A percentile compares a stretch with the other conserved stretches of the same genome.
Conservation (phyloP, 2,888 invertebrate genomes). For the Mechanitis mazaeus region DNA sequence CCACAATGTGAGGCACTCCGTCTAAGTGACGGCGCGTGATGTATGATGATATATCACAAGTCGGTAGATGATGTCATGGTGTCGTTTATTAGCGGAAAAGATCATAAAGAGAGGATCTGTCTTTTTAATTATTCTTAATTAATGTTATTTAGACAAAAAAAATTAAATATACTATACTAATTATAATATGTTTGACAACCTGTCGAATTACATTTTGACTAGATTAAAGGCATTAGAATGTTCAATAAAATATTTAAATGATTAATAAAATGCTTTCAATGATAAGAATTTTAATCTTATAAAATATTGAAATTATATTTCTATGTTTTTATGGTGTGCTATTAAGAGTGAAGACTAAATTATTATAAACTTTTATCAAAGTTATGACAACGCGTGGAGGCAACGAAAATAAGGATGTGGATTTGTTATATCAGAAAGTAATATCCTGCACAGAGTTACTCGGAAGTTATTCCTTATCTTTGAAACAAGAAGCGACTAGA, state of each 20-base stretch:
- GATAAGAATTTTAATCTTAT: too few species aligned
- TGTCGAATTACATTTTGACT: too few species aligned
- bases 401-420: constrained; percentile 1
- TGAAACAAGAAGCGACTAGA: constrained; percentile 4
- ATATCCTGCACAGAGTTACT: constrained; percentile 7
- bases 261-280: too few species aligned
- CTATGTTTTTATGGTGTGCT: too few species aligned
- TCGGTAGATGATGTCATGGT: constrained; percentile 11
- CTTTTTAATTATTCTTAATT: too few species aligned
- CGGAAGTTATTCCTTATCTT: constrained; percentile 3
- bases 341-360: too few species aligned
- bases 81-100: constrained; percentile 12
- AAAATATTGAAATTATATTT: too few species aligned
- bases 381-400: constrained; percentile 1
- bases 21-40: constrained; percentile 19
- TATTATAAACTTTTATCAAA: not conserved
- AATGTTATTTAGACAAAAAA: not conserved
- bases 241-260: too few species aligned
- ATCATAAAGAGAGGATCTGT: not conserved
- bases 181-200: too few species aligned
- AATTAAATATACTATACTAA: too few species aligned
- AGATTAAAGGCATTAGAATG: too few species aligned
- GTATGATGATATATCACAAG: constrained; percentile 18
- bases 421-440: constrained; percentile 7
- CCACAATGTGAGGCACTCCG: constrained; percentile 17